These are phyloP conservation scores for Neosilurus mollespiculum DNA, from an alignment of 2,797 vertebrate species.

Conservation along the genomic window DNA sequence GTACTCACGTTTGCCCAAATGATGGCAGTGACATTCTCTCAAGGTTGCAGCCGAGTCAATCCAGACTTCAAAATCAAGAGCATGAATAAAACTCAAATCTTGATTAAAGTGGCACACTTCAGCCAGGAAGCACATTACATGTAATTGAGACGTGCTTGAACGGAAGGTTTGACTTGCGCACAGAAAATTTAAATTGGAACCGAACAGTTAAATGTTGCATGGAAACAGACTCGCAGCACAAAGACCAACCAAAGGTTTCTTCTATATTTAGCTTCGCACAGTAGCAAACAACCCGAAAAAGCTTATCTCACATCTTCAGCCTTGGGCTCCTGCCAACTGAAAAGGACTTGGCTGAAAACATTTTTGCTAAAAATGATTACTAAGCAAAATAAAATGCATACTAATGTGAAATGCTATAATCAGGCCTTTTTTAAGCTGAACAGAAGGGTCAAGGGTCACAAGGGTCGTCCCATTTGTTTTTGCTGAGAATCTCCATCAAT, in stretches of 20 bases:
- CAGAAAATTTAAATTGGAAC: neutral
- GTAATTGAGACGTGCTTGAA: constrained; percentile 12
- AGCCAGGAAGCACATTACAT: constrained; percentile 22
- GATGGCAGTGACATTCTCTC: constrained; percentile 33
- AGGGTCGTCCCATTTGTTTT: neutral
- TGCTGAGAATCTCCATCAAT: neutral
- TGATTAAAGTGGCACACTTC: constrained; percentile 8
- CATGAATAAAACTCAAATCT: neutral
- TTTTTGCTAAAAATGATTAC: constrained; percentile 1
- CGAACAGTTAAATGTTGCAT: neutral
- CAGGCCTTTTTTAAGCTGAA: neutral
- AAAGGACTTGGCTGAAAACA: neutral
- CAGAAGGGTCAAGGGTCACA: neutral
- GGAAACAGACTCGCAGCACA: constrained; percentile 2
- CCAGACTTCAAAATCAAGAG: neutral
- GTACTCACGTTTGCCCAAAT: constrained; percentile 19
- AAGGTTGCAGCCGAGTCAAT: neutral
- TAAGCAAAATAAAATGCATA: neutral
- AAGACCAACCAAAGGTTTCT: neutral
- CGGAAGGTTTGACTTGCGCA: neutral
- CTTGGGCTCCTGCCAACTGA: neutral
- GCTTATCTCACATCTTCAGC: neutral
- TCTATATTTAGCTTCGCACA: constrained; percentile 21
- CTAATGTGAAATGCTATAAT: neutral
- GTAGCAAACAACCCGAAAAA: neutral